Percentiles rank a stretch among this genome's conserved stretches.
Conservation (phyloP, 1,140 invertebrate genomes). For the Ostrea denselamellosa region DNA sequence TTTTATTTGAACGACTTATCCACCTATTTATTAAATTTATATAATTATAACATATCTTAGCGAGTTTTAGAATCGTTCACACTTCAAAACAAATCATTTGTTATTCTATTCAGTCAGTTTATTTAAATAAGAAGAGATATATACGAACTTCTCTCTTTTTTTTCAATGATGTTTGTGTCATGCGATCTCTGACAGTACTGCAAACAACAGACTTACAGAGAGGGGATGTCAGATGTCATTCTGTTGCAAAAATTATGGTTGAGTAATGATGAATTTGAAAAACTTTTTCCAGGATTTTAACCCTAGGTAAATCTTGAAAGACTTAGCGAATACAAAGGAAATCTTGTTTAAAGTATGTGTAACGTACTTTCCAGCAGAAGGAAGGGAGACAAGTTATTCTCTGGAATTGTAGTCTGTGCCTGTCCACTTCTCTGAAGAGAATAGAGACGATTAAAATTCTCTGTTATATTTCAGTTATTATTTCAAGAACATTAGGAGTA, state of each 20-base stretch:
- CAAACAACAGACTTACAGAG: neutral
- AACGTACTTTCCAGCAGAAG: no score
- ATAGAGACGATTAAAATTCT: no score
- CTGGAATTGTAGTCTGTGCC: no score
- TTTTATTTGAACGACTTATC: neutral
- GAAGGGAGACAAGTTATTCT: no score
- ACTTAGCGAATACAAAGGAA: no score
- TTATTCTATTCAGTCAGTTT: neutral
- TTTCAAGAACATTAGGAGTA: no score
- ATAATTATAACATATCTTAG: neutral
- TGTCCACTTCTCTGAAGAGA: no score
- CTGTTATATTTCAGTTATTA: no score
- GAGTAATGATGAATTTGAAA: constrained; percentile 70
- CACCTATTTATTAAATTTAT: neutral
- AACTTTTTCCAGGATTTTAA: constrained; percentile 76
- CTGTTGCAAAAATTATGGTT: neutral
- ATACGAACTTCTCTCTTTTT: neutral
- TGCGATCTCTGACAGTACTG: neutral
- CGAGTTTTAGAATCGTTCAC: no score
- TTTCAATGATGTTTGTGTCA: neutral
- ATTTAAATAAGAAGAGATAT: neutral
- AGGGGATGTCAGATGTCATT: neutral
- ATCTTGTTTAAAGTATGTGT: no score
- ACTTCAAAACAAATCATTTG: neutral
- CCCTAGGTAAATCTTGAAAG: constrained; percentile 66